Base-by-base conservation (phyloP, 1,140 invertebrate genomes). In the Centruroides vittatus region DNA sequence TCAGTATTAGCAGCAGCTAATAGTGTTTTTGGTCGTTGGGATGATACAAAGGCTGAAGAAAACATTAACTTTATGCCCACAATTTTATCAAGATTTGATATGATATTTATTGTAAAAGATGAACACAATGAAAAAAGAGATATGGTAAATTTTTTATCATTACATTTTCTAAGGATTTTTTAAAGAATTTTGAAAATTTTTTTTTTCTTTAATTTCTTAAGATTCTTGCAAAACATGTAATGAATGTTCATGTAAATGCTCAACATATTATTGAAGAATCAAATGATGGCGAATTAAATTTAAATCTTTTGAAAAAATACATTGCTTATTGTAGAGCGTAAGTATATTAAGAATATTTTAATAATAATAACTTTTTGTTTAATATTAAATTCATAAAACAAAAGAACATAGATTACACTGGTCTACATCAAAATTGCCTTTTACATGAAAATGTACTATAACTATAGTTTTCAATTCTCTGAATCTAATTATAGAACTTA, bases 11-110 rank as follows among this genome's bases (percentile, higher is more conserved):
- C 97, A 34, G 97, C 97, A 8, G 97, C 97, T 3, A 99, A 99
- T 76, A 96, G 93, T 34, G 90, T 98, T 52, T 98, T 93, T 75
- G 97, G 96, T 4, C 81, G 93, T 46, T 99, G 96, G 97, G 97
- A 99, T 73, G 96, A 99, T 65, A 88, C 86, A 0, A 97, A 97
- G 73, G 95, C 93, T 6, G 91, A 95, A 68, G 93, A 98, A 66
- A 99, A 99, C 72, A 99, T 99, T 66, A 93, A 99, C 74, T 99
- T 99, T 71, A 97, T 99, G 92, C 97, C 97, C 0, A 99, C 97
- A 0, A 99, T 99, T 75, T 78, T 99, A n/a, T 99, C 97, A 0
- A 83, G 97, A 74, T 99, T 99, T 73, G 97, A 99, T 74, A 98
- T 96, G 90, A 99, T 99, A 67, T 99, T 98, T 72, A 94, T 99